These are phyloP conservation scores for Vireo altiloquus DNA, from an alignment of 2,113 vertebrate genomes.

Conservation along the genomic window DNA sequence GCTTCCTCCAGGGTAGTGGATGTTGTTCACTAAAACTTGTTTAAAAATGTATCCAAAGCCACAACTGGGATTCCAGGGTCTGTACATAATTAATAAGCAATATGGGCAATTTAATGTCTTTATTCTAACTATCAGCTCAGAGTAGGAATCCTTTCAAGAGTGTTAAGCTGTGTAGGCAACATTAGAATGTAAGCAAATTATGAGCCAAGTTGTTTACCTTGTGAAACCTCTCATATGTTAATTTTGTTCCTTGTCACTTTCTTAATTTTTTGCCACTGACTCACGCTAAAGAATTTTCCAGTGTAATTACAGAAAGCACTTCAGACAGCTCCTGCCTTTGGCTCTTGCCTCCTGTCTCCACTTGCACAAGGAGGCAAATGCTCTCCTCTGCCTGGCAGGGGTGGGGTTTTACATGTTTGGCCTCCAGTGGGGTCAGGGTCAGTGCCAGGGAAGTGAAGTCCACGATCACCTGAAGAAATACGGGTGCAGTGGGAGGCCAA, in stretches of 20 bases:
- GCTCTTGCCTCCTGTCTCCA: neutral
- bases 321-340: neutral
- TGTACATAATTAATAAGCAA: neutral
- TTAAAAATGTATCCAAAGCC: neutral
- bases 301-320: neutral
- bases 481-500: accelerated
- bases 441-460: neutral
- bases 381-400: neutral
- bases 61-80: neutral
- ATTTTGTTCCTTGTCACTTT: neutral
- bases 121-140: neutral
- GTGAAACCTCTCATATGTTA: neutral
- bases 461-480: neutral
- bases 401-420: neutral
- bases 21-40: neutral
- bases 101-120: neutral
- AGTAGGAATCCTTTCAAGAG: neutral
- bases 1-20: neutral
- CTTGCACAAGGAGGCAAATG: neutral
- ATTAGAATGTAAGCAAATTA: neutral
- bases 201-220: neutral
- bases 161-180: neutral
- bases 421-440: neutral
- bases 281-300: neutral
- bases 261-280: neutral